These are phyloP conservation scores for Hydra vulgaris DNA, from an alignment of 30 jellyfish, hydroid and myxozoan species.

Conservation along the genomic window DNA sequence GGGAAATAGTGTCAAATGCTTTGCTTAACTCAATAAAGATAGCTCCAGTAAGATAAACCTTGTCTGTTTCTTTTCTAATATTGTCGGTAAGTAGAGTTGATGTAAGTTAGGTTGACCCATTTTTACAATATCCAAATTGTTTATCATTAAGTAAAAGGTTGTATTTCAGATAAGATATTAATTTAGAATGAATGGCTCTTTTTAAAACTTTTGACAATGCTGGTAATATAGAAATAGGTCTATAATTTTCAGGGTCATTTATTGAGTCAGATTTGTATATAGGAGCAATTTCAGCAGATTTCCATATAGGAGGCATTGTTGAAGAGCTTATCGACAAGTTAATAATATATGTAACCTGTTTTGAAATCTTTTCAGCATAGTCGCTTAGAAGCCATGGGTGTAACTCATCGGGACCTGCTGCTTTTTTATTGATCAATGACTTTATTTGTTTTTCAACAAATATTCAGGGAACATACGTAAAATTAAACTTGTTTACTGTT, in stretches of 20 bases:
- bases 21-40: conserved; percentile 39
- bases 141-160: conserved; percentile 24
- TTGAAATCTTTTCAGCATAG: not conserved
- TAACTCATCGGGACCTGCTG: not conserved
- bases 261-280: conserved; percentile 35
- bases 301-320: conserved; percentile 33
- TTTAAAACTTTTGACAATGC: conserved; percentile 30
- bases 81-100: conserved; percentile 38
- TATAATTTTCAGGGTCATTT: conserved; percentile 29
- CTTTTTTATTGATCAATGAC: too few relatives aligned
- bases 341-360: conserved; percentile 5
- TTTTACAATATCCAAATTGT: conserved; percentile 43
- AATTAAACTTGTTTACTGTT: not conserved
- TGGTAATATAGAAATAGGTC: conserved; percentile 40
- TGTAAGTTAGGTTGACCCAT: conserved; percentile 35
- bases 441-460: too few relatives aligned
- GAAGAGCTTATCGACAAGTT: conserved; percentile 32
- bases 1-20: conserved; percentile 56
- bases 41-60: conserved; percentile 41
- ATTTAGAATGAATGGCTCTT: conserved; percentile 25
- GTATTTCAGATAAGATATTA: conserved; percentile 23
- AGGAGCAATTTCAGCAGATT: conserved; percentile 34
- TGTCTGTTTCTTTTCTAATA: conserved; percentile 21
- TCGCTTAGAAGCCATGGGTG: not conserved
- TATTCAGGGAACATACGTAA: not conserved